Conservation (phyloP, 1,140 invertebrate genomes). For the Aleiodes sp. region DNA sequence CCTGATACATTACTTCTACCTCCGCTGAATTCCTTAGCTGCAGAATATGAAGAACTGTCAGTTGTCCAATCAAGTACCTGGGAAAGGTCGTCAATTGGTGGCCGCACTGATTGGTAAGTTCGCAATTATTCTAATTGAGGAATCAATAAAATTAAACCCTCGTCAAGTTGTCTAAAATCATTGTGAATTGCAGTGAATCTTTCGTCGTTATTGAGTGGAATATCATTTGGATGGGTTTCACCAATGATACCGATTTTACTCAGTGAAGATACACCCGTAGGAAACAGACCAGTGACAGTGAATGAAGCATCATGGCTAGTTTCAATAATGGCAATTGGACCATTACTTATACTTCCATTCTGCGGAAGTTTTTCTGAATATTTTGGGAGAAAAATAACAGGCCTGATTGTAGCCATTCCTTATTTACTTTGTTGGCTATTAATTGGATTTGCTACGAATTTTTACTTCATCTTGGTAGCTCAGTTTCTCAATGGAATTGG, state of each 20-base stretch:
- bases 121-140: too few relatives aligned
- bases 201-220: slow-evolving; percentile 63
- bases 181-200: slow-evolving; percentile 67
- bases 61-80: too few relatives aligned
- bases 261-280: slow-evolving; percentile 56
- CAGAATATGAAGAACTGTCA: too few relatives aligned
- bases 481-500: slow-evolving; percentile 63
- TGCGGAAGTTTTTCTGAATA: slow-evolving; percentile 52
- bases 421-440: slow-evolving; percentile 55
- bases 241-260: slow-evolving; percentile 63
- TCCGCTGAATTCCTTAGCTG: too few relatives aligned
- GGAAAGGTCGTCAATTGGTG: too few relatives aligned
- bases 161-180: too few relatives aligned
- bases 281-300: slow-evolving; percentile 56
- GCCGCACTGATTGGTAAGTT: too few relatives aligned
- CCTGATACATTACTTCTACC: too few relatives aligned
- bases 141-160: too few relatives aligned
- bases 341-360: slow-evolving; percentile 47
- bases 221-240: slow-evolving; percentile 67
- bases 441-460: slow-evolving; percentile 51
- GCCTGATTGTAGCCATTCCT: slow-evolving; percentile 49
- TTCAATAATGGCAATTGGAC: slow-evolving; percentile 54
- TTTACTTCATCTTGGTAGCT: slow-evolving; percentile 49
- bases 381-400: slow-evolving; percentile 57
- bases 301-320: slow-evolving; percentile 65